Conservation (phyloP, 2,113 vertebrate genomes). For the Hydrolagus affinis region DNA sequence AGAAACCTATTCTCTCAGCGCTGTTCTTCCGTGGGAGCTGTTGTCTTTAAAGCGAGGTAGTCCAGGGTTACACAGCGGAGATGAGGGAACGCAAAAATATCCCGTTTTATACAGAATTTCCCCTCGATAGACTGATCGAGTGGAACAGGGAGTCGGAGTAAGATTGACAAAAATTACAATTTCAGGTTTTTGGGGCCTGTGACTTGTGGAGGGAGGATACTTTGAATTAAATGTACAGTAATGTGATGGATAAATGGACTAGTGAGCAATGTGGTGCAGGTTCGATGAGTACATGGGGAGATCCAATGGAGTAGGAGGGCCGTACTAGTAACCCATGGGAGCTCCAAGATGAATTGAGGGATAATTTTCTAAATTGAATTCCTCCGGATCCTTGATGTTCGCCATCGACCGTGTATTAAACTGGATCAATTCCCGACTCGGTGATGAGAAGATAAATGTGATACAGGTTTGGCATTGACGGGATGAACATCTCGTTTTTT, state of each 20-base stretch:
- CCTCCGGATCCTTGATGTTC: not conserved
- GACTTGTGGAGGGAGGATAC: not conserved
- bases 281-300: too few species aligned
- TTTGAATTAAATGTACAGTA: not conserved
- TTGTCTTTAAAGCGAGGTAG: not conserved
- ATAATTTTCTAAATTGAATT: not conserved
- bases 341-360: not conserved
- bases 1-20: not conserved
- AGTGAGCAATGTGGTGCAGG: too few species aligned
- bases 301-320: not conserved
- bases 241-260: not conserved
- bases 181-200: not conserved
- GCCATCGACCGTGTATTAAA: not conserved
- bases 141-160: not conserved
- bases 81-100: too few species aligned
- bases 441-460: not conserved
- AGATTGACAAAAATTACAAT: not conserved
- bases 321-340: not conserved
- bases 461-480: not conserved
- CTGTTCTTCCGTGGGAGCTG: not conserved
- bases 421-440: not conserved
- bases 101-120: too few species aligned
- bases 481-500: not conserved
- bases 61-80: too few species aligned
- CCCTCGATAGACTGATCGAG: not conserved